phyloP scores from a whole-genome alignment of 2,113 vertebrate species.

The Pseudorectes ferrugineus region DNA sequence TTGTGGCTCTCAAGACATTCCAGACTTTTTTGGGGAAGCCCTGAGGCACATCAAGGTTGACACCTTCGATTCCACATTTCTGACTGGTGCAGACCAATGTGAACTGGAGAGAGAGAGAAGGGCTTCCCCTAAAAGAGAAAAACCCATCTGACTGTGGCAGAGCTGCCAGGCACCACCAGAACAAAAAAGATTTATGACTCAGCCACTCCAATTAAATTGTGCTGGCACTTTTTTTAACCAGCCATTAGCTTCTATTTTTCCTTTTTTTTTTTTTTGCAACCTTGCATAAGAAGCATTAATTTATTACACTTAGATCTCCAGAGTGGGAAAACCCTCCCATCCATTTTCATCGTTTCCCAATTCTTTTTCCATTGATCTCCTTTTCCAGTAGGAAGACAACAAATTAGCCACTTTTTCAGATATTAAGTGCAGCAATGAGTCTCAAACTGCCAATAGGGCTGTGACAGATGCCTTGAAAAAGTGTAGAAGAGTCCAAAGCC shows the following conservation, averaged over 20 bases:
- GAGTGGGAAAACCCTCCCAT: not conserved
- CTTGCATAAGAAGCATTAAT: not conserved
- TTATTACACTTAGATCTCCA: not conserved
- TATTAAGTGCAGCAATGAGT: not conserved
- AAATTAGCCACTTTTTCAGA: not conserved
- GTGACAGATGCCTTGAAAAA: not conserved
- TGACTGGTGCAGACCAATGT: not conserved
- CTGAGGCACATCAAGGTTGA: not conserved
- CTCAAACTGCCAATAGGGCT: not conserved
- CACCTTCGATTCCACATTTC: not conserved
- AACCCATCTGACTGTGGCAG: not conserved
- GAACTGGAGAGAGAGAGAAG: not conserved
- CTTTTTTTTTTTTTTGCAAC: not conserved
- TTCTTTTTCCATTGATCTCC: not conserved
- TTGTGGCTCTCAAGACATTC: not conserved
- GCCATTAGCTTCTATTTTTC: not conserved
- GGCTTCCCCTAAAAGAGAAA: not conserved
- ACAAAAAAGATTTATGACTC: constrained; percentile 19
- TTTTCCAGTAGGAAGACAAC: not conserved
- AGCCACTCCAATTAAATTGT: constrained; percentile 26
- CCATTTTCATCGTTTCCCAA: not conserved
- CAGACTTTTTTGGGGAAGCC: not conserved
- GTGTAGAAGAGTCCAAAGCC: not conserved
- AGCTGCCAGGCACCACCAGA: not conserved
- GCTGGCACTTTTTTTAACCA: constrained; percentile 1